These are phyloP conservation scores for Aurelia sp. DNA, from an alignment of 30 jellyfish, hydroid and myxozoan genomes.

Conservation along the genomic window DNA sequence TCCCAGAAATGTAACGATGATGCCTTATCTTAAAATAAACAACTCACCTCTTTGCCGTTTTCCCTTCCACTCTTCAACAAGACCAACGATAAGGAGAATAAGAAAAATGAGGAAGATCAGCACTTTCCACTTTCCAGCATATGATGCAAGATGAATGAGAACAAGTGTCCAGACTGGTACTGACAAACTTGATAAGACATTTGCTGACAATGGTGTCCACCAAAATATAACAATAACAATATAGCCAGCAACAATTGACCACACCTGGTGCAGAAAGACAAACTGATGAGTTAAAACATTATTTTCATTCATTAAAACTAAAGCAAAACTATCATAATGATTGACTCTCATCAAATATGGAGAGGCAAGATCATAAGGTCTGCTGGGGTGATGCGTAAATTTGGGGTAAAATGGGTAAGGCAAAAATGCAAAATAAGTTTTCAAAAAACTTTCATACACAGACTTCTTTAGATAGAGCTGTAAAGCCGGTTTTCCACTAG, in stretches of 20 bases:
- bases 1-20: too few relatives aligned
- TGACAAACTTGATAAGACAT: conserved; percentile 51
- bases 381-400: too few relatives aligned
- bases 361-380: too few relatives aligned
- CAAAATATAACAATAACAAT: conserved; percentile 57
- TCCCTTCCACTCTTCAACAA: conserved; percentile 79
- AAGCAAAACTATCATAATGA: too few relatives aligned
- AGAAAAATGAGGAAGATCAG: conserved; percentile 67
- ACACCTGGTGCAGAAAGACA: conserved; percentile 39
- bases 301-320: too few relatives aligned
- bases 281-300: too few relatives aligned
- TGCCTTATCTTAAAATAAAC: neutral
- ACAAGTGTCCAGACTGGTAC: conserved; percentile 76
- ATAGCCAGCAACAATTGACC: conserved; percentile 89
- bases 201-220: conserved; percentile 64
- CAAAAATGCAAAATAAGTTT: too few relatives aligned
- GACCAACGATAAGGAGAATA: conserved; percentile 67
- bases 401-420: too few relatives aligned
- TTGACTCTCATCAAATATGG: too few relatives aligned
- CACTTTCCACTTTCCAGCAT: conserved; percentile 88
- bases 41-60: conserved; percentile 13
- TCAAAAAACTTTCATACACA: too few relatives aligned
- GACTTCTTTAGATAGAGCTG: too few relatives aligned
- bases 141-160: conserved; percentile 88
- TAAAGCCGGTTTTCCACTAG: too few relatives aligned